Conservation (phyloP, 2,888 invertebrate genomes). For the Ophonus ardosiacus region DNA sequence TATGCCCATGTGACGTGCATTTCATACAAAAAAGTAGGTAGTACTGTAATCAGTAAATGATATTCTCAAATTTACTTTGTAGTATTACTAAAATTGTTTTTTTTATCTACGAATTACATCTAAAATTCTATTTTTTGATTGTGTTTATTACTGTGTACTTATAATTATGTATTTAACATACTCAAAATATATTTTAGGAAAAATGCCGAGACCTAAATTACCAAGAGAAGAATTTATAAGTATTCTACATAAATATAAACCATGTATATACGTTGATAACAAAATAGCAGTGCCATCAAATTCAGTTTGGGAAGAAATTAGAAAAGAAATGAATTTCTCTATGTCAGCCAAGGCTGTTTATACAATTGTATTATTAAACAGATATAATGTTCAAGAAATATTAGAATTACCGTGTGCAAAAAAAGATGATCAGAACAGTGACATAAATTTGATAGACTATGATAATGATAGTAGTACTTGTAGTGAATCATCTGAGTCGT, state of each 20-base stretch:
- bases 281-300: constrained; percentile 17
- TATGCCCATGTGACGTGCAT: too few species aligned
- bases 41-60: background rate
- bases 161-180: background rate
- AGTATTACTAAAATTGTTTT: background rate
- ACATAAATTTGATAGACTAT: background rate
- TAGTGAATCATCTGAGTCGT: constrained; percentile 17
- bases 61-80: background rate
- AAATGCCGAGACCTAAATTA: constrained; percentile 15
- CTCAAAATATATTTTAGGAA: constrained; percentile 9
- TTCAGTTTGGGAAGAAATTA: constrained; percentile 21
- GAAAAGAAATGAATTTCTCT: constrained; percentile 31
- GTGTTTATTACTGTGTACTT: background rate
- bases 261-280: constrained; percentile 11
- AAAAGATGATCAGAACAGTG: constrained; percentile 12
- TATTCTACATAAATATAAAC: constrained; percentile 7
- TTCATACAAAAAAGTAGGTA: too few species aligned
- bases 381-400: constrained; percentile 20
- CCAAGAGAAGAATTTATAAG: constrained; percentile 9
- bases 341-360: constrained; percentile 6
- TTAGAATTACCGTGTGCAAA: constrained; percentile 4
- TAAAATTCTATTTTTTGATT: background rate
- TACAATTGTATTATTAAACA: constrained; percentile 31
- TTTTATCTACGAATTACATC: background rate
- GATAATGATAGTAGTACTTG: constrained; percentile 7